A percentile compares a stretch with the other conserved stretches of the same genome.
These are phyloP conservation scores for Drosophila mulleri DNA, from an alignment of 2,888 invertebrate genomes.

Conservation along the genomic window DNA sequence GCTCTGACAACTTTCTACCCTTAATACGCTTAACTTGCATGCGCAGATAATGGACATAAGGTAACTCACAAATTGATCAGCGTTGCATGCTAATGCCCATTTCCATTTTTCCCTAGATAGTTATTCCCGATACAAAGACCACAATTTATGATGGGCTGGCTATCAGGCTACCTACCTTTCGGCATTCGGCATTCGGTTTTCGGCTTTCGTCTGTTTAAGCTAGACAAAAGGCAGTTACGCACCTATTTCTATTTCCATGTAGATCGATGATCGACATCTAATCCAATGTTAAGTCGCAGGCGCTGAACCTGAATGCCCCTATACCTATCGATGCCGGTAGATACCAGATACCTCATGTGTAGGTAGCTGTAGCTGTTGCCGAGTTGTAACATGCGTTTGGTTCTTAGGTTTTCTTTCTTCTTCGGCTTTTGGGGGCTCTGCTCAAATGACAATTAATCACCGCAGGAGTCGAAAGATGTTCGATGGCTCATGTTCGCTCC, in stretches of 20 bases:
- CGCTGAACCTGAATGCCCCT: constrained; percentile 54
- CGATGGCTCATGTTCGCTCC: constrained; percentile 46
- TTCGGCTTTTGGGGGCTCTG: constrained; percentile 28
- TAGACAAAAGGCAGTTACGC: constrained; percentile 35
- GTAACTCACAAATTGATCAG: constrained; percentile 37
- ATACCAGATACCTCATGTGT: constrained; percentile 12
- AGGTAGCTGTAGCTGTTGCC: constrained; percentile 35
- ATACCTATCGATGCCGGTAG: neutral
- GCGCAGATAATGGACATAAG: constrained; percentile 29
- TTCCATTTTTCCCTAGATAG: constrained; percentile 18
- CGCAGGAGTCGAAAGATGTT: constrained; percentile 77
- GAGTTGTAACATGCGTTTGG: constrained; percentile 38
- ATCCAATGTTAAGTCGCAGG: constrained; percentile 67
- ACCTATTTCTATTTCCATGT: constrained; percentile 24
- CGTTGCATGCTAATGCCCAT: constrained; percentile 62
- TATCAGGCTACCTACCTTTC: constrained; percentile 53
- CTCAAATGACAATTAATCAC: constrained; percentile 76
- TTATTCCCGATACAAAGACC: constrained; percentile 25
- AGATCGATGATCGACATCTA: constrained; percentile 72
- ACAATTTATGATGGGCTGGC: constrained; percentile 63
- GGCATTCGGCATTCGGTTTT: constrained; percentile 2
- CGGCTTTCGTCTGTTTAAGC: constrained; percentile 15
- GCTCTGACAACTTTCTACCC: constrained; percentile 38
- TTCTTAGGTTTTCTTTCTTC: constrained; percentile 13
- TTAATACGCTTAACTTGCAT: constrained; percentile 41